These are phyloP conservation scores for Abramis brama DNA, from an alignment of 2,113 vertebrate genomes.

Conservation along the genomic window DNA sequence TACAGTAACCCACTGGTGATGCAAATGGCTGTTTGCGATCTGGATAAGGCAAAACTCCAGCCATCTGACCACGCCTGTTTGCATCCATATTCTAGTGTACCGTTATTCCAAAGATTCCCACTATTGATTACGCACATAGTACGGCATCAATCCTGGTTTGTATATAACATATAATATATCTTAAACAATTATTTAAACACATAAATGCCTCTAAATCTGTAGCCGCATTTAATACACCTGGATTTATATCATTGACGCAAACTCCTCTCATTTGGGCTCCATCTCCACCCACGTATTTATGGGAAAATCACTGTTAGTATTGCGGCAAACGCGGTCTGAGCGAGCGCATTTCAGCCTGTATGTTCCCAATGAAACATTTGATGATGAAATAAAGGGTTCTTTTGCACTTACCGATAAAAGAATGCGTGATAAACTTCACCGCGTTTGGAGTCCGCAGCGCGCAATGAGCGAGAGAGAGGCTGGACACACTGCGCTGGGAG, in stretches of 20 bases:
- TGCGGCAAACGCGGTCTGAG: background rate
- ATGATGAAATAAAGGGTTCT: background rate
- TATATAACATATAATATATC: background rate
- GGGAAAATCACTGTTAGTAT: background rate
- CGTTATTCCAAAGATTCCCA: conserved; percentile 56
- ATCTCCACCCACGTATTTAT: conserved; percentile 18
- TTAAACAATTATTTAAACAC: background rate
- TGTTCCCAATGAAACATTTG: background rate
- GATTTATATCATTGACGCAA: conserved; percentile 29
- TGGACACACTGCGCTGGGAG: conserved; percentile 64
- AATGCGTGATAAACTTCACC: conserved; percentile 55
- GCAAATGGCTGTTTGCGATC: conserved; percentile 4
- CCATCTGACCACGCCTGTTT: conserved; percentile 79
- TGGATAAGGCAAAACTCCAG: conserved; percentile 28
- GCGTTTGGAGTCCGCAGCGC: conserved; percentile 56
- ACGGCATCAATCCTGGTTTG: background rate
- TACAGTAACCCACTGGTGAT: background rate
- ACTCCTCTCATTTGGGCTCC: conserved; percentile 18
- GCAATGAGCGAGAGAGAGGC: conserved; percentile 45
- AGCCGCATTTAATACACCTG: background rate
- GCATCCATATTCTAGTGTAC: conserved; percentile 64
- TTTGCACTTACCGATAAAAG: conserved; percentile 58
- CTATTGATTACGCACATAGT: background rate
- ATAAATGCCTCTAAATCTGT: background rate
- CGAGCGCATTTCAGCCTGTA: background rate